Percentiles rank a stretch among this genome's conserved stretches.
Evolutionary conservation across 1,140 invertebrate genomes (phyloP).

Genomic region (Drosophila ercepeae): DNA sequence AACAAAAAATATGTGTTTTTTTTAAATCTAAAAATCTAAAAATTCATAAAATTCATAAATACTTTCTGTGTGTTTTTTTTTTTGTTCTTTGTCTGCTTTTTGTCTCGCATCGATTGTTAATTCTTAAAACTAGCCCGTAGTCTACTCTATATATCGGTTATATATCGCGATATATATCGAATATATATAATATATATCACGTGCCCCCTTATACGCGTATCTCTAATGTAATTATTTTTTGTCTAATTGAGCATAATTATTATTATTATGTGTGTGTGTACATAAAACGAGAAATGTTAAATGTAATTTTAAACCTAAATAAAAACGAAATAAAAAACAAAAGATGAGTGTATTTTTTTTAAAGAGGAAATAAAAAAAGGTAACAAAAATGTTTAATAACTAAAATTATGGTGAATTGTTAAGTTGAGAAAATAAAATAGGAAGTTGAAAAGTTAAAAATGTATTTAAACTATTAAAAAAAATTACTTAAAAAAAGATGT

Average conservation of each 20-base stretch:
- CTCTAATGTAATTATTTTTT: conserved; percentile 67
- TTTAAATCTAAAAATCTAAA: no score
- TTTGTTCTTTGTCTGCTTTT: conserved; percentile 44
- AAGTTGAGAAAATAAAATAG: no score
- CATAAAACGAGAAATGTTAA: conserved; percentile 68
- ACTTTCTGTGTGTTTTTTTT: conserved; percentile 31
- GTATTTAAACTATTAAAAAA: no score
- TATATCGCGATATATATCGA: conserved; percentile 26
- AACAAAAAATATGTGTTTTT: not conserved
- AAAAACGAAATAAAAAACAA: conserved; percentile 52
- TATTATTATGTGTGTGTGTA: conserved; percentile 70
- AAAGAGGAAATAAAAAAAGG: conserved; percentile 51
- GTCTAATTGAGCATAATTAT: conserved; percentile 69
- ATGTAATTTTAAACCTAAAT: conserved; percentile 70
- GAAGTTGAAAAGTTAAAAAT: no score
- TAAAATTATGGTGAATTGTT: no score
- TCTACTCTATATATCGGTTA: conserved; percentile 42
- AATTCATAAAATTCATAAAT: not conserved
- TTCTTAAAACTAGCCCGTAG: conserved; percentile 51
- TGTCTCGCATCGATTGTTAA: conserved; percentile 46
- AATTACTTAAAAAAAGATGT: no score
- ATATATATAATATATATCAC: conserved; percentile 12
- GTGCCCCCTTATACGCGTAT: conserved; percentile 22
- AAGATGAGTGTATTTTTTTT: not conserved
- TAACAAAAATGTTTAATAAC: no score